These are phyloP conservation scores for Australoheros scitulus DNA, from an alignment of 2,113 vertebrate species.

Conservation along the genomic window DNA sequence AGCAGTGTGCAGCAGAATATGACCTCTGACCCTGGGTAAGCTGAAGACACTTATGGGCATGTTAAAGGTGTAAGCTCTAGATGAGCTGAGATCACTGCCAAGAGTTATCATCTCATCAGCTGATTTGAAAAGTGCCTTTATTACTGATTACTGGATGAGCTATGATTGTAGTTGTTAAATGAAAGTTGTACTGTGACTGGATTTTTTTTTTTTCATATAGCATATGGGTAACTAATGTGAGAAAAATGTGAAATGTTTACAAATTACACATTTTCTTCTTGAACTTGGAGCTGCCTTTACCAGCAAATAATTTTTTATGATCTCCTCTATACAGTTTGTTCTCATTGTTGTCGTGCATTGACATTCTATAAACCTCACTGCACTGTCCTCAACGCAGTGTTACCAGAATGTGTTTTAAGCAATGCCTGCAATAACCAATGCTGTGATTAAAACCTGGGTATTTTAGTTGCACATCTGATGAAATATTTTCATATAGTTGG, in stretches of 20 bases:
- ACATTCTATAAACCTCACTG: neutral
- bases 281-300: constrained; percentile 6
- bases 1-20: constrained; percentile 80
- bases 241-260: constrained; percentile 47
- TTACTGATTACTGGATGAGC: constrained; percentile 26
- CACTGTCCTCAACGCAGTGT: constrained; percentile 10
- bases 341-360: neutral
- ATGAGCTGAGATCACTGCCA: constrained; percentile 9
- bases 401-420: constrained; percentile 12
- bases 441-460: constrained; percentile 34
- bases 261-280: constrained; percentile 13
- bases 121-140: constrained; percentile 63
- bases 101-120: constrained; percentile 36
- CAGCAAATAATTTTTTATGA: constrained; percentile 3
- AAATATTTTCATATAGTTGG: constrained; percentile 14
- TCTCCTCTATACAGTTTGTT: neutral
- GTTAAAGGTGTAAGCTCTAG: neutral
- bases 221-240: neutral
- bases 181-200: constrained; percentile 56
- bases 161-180: constrained; percentile 42
- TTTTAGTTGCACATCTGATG: neutral
- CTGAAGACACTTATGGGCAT: neutral
- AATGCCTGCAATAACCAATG: constrained; percentile 11
- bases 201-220: constrained; percentile 18
- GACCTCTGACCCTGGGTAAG: constrained; percentile 70